phyloP scores from a whole-genome alignment of 2,797 vertebrate species.

The Cuniculus paca region DNA sequence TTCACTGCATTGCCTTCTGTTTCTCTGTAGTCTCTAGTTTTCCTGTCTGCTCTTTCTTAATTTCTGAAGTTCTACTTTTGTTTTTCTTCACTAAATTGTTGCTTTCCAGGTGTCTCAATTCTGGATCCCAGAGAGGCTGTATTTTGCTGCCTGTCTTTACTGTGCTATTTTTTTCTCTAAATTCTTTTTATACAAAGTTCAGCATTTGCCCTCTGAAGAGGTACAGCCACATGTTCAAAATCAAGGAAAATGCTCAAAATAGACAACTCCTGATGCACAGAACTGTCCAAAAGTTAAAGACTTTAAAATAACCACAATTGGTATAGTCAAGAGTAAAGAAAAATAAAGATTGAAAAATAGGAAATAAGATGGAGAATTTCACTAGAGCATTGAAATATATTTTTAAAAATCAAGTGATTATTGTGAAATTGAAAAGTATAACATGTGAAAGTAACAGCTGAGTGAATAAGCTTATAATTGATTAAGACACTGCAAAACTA shows the following conservation, averaged over 20 bases:
- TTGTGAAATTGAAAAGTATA: neutral
- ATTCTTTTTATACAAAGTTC: neutral
- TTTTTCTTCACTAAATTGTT: neutral
- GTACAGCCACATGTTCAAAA: neutral
- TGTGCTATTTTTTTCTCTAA: neutral
- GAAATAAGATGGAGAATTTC: neutral
- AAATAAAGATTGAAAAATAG: neutral
- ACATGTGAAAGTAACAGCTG: neutral
- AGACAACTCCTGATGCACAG: neutral
- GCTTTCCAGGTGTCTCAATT: neutral
- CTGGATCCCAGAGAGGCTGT: neutral
- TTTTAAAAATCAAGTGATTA: neutral
- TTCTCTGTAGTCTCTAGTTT: neutral
- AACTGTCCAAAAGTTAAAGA: neutral
- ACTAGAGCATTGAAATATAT: neutral
- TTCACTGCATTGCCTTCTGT: neutral
- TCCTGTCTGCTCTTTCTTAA: neutral
- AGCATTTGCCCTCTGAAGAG: neutral
- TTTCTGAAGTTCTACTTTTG: neutral
- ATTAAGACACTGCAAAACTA: neutral
- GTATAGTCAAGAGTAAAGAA: neutral
- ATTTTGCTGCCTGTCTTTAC: neutral
- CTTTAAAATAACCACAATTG: neutral
- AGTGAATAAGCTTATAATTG: no score
- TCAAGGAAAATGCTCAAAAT: neutral